phyloP scores from a whole-genome alignment of 2,113 vertebrate genomes.

The Panurus biarmicus region DNA sequence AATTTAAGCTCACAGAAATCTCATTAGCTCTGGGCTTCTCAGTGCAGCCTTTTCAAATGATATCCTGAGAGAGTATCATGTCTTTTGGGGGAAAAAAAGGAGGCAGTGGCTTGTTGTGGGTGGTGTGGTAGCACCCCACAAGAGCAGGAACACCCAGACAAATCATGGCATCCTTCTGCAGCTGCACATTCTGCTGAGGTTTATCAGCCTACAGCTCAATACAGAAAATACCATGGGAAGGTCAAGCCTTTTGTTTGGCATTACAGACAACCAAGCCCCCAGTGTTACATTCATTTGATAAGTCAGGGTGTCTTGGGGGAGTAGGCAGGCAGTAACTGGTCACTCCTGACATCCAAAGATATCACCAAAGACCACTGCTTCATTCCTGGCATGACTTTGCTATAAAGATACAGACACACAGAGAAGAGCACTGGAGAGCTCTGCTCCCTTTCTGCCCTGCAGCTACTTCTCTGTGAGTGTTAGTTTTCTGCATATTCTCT shows the following conservation, averaged over 20 bases:
- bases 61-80: background rate
- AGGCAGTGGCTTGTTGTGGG: background rate
- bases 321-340: background rate
- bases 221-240: background rate
- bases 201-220: background rate
- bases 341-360: background rate
- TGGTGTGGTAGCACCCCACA: background rate
- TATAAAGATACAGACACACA: background rate
- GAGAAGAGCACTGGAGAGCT: background rate
- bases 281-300: background rate
- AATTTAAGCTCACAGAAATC: background rate
- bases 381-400: background rate
- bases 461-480: background rate
- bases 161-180: background rate
- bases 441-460: background rate
- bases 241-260: background rate
- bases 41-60: background rate
- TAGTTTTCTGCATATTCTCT: background rate
- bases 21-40: background rate
- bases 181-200: background rate
- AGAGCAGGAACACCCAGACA: background rate
- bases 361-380: background rate
- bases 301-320: background rate
- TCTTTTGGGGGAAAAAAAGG: background rate
- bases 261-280: background rate